Conservation (phyloP, 2,797 vertebrate species). For the Synanceia verrucosa region DNA sequence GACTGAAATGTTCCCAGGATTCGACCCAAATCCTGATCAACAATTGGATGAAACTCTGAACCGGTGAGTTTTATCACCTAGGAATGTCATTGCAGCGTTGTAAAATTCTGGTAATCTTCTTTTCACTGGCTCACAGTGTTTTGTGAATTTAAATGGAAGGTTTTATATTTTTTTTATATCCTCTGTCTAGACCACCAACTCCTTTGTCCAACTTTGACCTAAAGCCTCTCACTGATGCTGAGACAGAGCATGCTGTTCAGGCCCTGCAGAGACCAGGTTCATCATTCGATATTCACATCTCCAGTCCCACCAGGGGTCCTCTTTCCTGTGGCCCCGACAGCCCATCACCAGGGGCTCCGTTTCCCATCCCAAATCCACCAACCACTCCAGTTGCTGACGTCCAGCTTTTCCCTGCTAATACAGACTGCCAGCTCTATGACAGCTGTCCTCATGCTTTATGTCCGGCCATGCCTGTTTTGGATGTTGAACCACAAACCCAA, state of each 20-base stretch:
- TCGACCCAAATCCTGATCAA: constrained; percentile 36
- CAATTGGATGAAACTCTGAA: constrained; percentile 41
- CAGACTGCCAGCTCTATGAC: not conserved
- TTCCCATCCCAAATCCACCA: constrained; percentile 14
- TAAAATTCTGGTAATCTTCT: not conserved
- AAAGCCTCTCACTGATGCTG: constrained; percentile 60
- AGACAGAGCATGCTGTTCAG: constrained; percentile 61
- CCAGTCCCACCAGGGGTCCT: not conserved
- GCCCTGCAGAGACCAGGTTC: constrained; percentile 49
- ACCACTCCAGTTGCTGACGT: constrained; percentile 1
- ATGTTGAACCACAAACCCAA: constrained; percentile 30
- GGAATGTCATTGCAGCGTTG: not conserved
- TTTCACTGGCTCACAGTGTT: not conserved
- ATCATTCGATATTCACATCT: constrained; percentile 13
- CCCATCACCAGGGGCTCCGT: constrained; percentile 8
- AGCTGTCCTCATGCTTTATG: constrained; percentile 12
- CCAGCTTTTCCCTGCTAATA: not conserved
- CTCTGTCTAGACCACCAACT: constrained; percentile 38
- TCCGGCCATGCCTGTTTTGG: constrained; percentile 40
- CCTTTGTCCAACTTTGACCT: constrained; percentile 57
- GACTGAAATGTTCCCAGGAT: constrained; percentile 73
- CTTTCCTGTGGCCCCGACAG: not conserved
- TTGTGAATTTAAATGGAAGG: not conserved
- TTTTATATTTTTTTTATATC: not conserved
- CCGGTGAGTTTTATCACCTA: constrained; percentile 38